These are phyloP conservation scores for Ictalurus punctatus DNA, from an alignment of 2,113 vertebrate species.

Conservation along the genomic window DNA sequence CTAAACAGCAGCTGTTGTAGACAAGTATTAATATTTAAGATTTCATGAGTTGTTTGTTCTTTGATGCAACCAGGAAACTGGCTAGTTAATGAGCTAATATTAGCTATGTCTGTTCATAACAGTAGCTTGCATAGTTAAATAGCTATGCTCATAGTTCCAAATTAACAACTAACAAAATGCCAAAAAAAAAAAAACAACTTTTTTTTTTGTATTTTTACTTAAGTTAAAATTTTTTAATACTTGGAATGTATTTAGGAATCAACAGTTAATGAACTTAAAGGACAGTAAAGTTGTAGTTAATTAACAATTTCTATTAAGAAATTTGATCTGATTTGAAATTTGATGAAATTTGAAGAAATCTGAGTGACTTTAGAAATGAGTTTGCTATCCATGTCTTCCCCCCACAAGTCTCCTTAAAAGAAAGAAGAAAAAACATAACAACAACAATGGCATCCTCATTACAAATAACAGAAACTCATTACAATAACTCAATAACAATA, in stretches of 20 bases:
- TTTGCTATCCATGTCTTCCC: too few relatives aligned
- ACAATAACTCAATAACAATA: too few relatives aligned
- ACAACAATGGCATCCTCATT: not conserved
- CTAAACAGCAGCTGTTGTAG: not conserved
- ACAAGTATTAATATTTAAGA: not conserved
- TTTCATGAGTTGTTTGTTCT: not conserved
- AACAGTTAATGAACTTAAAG: not conserved
- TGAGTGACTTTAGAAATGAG: not conserved
- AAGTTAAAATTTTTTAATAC: too few relatives aligned
- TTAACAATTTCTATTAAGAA: not conserved
- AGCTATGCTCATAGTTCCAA: too few relatives aligned
- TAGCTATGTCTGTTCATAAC: too few relatives aligned
- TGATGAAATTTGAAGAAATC: not conserved
- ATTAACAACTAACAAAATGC: too few relatives aligned
- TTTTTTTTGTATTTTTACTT: too few relatives aligned
- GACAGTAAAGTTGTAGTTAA: not conserved
- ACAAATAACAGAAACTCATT: too few relatives aligned
- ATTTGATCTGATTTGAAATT: too few relatives aligned
- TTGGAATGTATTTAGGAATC: not conserved
- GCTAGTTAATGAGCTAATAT: too few relatives aligned
- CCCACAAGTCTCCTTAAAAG: not conserved
- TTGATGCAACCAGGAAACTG: not conserved
- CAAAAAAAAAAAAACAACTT: too few relatives aligned
- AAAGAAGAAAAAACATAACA: not conserved
- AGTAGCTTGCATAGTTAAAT: too few relatives aligned